Evolutionary conservation across 2,888 invertebrate genomes (phyloP), one percentile per base, ranked within the genome.

Genomic region (Trachelus troglodyta): DNA sequence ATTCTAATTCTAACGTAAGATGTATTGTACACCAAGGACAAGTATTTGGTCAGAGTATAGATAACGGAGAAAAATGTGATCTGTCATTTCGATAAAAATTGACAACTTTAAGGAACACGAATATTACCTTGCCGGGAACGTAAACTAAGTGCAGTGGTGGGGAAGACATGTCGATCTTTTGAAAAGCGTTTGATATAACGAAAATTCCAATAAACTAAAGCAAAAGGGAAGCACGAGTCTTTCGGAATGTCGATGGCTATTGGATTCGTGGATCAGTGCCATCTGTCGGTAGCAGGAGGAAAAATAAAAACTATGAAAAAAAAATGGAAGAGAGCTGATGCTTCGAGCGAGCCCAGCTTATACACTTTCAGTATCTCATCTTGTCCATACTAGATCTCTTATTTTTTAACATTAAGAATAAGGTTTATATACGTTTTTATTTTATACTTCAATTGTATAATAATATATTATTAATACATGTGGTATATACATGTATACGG

Each of bases 371-470:
- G 78, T 78, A 78, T 78, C 73, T 73, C 78, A 73, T 78, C 73
- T 76, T 78, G 71, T 75, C 77, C 77, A 75, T 77, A 69, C 75
- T 77, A 71, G 75, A 75, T 77, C 77, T 77, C 77, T 77, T 77
- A 33, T 40, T 75, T 77, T 77, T 34, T 73, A 37, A 37, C 37
- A 73, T 31, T 37, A 40, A 75, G 34, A 23, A 11, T 75, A 69
- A 75, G 69, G 34, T 34, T 40, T 69, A 75, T 69, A 78, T 76
- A 76, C 73, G 34, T 71, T 75, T 77, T 77, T 71, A 77, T 77
- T 77, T 77, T 75, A 68, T 71, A 77, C 75, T 77, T 69, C 75
- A 40, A 77, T 69, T 75, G 71, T 77, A 75, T 77, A 75, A 77
- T 69, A 34, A 73, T 71, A 37, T 73, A 40, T 68, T 73, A 35